Evolutionary conservation across 2,888 invertebrate species (phyloP), one percentile per base, ranked within the genome.

Genomic region (Drosophila demipolita): DNA sequence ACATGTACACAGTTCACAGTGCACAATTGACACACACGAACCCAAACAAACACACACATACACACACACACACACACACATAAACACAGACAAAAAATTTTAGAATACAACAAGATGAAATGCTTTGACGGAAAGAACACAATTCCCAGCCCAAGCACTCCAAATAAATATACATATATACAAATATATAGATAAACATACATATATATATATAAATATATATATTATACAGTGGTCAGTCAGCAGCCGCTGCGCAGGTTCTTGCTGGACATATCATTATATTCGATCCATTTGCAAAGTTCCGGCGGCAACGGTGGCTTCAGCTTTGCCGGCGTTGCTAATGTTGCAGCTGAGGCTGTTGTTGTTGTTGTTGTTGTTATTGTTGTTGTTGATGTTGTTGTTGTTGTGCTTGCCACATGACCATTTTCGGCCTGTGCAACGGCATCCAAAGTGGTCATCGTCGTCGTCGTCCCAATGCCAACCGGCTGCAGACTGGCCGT

Each of bases 201-300:
- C 12, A 57, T 26, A 42, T 48, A 29, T 23, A 62, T 9, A 38
- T 33, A 48, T 26, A 50, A n/a, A 66, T 0, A 33, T 32, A 9
- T 48, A 26, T 35, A 8, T 35, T 48, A 36, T n/a, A n/a, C 17
- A 53, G 35, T 29, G 26, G 23, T 38, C 45, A 82, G 91, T 92
- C 91, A 91, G 90, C 92, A 92, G 71, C 89, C 91, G 66, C 90
- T 92, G 83, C 95, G 94, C 66, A 96, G 92, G 82, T 94, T 94
- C 72, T 95, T 95, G 87, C 96, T 96, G 1, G 96, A 96, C 70
- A 96, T 94, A 75, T 96, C 95, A 89, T 96, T 96, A 80, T 95
- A 94, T 89, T 96, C 95, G 52, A 96, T 94, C 95, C 96, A 96
- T 86, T 95, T 95, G 50, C 94, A 94, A 9, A 96, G 94, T 90